Conservation (phyloP, 2,797 vertebrate species). For the Coilia nasus region DNA sequence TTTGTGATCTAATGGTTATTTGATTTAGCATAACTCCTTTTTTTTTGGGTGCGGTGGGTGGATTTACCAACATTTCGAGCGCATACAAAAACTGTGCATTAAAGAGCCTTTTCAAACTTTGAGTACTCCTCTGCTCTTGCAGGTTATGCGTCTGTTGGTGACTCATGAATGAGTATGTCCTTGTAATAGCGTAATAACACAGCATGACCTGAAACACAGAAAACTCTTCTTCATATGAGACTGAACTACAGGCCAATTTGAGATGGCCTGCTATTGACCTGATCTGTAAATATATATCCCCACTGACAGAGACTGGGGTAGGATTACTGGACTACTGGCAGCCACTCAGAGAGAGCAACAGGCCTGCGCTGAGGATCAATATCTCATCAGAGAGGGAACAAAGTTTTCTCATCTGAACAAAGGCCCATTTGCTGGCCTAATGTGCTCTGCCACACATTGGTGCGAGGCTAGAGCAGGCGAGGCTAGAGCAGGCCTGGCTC, state of each 20-base stretch:
- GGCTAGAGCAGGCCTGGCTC: neutral
- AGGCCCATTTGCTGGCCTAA: slow-evolving; percentile 40
- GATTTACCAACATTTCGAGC: neutral
- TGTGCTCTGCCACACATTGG: neutral
- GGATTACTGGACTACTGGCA: slow-evolving; percentile 29
- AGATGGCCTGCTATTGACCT: slow-evolving; percentile 30
- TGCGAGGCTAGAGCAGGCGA: neutral
- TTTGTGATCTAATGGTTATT: neutral
- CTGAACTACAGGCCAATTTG: neutral
- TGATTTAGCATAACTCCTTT: neutral
- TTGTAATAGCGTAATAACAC: neutral
- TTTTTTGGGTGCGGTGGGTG: neutral
- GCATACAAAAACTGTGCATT: neutral
- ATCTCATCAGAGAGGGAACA: slow-evolving; percentile 44
- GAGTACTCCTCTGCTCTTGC: neutral
- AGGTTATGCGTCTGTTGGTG: neutral
- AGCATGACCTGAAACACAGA: neutral
- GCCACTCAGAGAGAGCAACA: neutral
- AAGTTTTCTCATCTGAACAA: slow-evolving; percentile 34
- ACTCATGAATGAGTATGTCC: neutral
- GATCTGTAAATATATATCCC: slow-evolving; percentile 29
- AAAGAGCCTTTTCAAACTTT: neutral
- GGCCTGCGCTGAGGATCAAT: slow-evolving; percentile 35
- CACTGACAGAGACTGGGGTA: slow-evolving; percentile 7
- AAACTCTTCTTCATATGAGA: neutral